These are phyloP conservation scores for Empidonax traillii DNA, from an alignment of 2,113 vertebrate genomes.

Conservation along the genomic window DNA sequence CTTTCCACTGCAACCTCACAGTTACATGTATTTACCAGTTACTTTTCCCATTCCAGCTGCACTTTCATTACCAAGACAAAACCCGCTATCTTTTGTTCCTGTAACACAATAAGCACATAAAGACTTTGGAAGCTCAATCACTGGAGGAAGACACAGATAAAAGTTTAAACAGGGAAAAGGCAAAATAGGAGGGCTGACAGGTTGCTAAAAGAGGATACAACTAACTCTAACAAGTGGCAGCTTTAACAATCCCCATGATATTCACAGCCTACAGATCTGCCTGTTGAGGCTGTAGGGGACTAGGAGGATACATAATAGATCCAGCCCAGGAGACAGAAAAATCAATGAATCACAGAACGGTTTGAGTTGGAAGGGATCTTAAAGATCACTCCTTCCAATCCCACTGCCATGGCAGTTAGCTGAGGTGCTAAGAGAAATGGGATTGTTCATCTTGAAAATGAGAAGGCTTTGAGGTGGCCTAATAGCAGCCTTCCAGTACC, in stretches of 20 bases:
- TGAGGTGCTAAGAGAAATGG: background rate
- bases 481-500: background rate
- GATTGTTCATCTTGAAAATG: background rate
- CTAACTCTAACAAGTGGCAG: background rate
- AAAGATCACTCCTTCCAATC: background rate
- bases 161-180: background rate
- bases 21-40: background rate
- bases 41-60: background rate
- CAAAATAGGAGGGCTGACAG: background rate
- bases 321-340: background rate
- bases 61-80: background rate
- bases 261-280: background rate
- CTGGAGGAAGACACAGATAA: background rate
- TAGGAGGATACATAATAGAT: background rate
- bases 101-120: background rate
- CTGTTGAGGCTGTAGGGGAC: background rate
- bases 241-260: background rate
- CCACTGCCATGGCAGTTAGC: background rate
- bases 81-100: background rate
- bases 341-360: background rate
- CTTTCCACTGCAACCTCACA: background rate
- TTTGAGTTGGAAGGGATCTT: background rate
- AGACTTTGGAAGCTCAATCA: background rate
- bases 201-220: background rate
- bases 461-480: background rate